Evolutionary conservation across 2,888 invertebrate genomes (phyloP), one percentile per base, ranked within the genome.

Genomic region (Ptilodon capucinus): DNA sequence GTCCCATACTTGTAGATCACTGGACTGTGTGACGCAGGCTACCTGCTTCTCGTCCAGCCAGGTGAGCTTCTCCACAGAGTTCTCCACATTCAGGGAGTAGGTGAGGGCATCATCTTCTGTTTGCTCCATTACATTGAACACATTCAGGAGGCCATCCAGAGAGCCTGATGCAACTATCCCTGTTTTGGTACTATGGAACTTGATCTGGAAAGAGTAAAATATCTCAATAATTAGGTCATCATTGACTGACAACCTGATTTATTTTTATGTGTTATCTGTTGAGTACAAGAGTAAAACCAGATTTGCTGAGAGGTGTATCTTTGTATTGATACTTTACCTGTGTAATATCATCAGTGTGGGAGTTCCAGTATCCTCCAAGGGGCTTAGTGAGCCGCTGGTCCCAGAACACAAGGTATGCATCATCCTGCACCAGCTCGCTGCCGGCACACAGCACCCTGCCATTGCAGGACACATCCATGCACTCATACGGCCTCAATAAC

Each of bases 91-190:
- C 21, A 97, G 87, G 0, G 96, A 95, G 64, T 93, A 94, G 11
- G 86, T 83, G 2, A 98, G 85, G 0, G 98, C 97, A 65, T 96
- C 95, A 48, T 97, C 96, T 84, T 98, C 98, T 0, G 81, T 86
- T 0, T 86, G 68, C 73, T 97, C 92, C 41, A 92, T 91, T 17
- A 98, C 90, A 79, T 98, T 95, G 81, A 94, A 98, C 2, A 97
- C 74, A 82, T 98, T 98, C 1, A 98, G 93, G 13, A 98, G 90
- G 0, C 97, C 97, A 80, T 98, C 98, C 0, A 94, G 92, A 1
- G 97, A 95, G 0, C 97, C 96, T 0, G 96, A 93, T 11, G 94
- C 93, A 44, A 98, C 70, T 6, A 91, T 79, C 75, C 95, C 94
- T 2, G 92, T 82, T 71, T 95, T 93, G 6, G 72, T 80, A 44